Percentiles rank a stretch among this genome's conserved stretches.
Conservation (phyloP, 2,888 invertebrate genomes). For the Timema podura region DNA sequence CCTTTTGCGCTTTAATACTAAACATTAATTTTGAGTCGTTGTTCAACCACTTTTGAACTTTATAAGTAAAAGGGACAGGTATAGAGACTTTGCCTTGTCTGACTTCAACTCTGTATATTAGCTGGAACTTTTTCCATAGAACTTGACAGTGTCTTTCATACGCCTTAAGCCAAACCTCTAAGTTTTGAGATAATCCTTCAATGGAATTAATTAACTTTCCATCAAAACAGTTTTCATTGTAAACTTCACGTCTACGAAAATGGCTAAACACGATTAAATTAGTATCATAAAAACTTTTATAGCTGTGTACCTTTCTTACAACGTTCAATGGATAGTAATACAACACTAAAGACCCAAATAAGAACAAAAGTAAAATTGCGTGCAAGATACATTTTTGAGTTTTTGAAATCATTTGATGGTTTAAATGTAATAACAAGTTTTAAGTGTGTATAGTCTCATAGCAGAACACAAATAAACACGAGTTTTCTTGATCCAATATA, state of each 20-base stretch:
- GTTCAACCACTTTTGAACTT: slow-evolving; percentile 24
- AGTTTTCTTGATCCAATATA: too few species aligned
- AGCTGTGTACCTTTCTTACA: too few species aligned
- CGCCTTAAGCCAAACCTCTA: slow-evolving; percentile 16
- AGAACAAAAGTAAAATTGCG: too few species aligned
- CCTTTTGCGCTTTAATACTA: not conserved
- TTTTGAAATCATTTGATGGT: too few species aligned
- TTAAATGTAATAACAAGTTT: too few species aligned
- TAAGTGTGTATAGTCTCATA: too few species aligned
- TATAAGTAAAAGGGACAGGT: slow-evolving; percentile 18
- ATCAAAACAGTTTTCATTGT: slow-evolving; percentile 21
- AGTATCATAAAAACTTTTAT: too few species aligned
- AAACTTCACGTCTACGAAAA: slow-evolving; percentile 4
- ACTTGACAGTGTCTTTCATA: slow-evolving; percentile 26
- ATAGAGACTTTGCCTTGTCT: slow-evolving; percentile 20
- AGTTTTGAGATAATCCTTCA: slow-evolving; percentile 10
- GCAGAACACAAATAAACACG: too few species aligned
- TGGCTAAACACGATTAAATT: not conserved
- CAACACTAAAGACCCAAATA: too few species aligned
- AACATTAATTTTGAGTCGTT: slow-evolving; percentile 12
- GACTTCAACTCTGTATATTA: slow-evolving; percentile 25
- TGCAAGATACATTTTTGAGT: too few species aligned
- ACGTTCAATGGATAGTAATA: too few species aligned
- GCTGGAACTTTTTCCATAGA: slow-evolving; percentile 27
- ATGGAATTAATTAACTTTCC: not conserved